Base-by-base conservation (phyloP, 2,797 vertebrate species). In the Huso huso region DNA sequence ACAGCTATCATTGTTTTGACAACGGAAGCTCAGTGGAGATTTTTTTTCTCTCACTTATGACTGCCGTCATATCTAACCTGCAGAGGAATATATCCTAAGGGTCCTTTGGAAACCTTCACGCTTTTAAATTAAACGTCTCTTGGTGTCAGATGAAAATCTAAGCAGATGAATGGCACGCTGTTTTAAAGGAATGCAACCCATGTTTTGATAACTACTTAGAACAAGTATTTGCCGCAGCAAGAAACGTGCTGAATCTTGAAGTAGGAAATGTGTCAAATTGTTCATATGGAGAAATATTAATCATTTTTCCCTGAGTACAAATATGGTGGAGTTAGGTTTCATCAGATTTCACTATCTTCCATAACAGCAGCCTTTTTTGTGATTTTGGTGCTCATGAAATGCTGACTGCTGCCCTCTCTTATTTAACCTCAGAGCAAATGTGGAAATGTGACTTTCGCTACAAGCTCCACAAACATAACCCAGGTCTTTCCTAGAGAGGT, bases 1-100 rank as follows among this genome's bases (percentile, higher is more conserved):
- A 83, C 75, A 80, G 81, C 75, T 71, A 78, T 84, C 78, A 76
- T 83, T 88, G 83, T 87, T 88, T 87, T 85, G 84, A 84, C 82
- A 87, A 81, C 77, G 78, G 78, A 84, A 77, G 65, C 72, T 73
- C 68, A 12, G 66, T 74, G 72, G 71, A 79, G 75, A 73, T 74
- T 74, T 74, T 75, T 48, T 69, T 71, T 64, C 13, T 73, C 74
- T 84, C 74, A 72, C 72, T 81, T 78, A 75, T 73, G 74, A 77
- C 73, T 77, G 79, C 76, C 74, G 68, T 68, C 69, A 63, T 61
- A 70, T 66, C 4, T n/a, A 71, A 50, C 59, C 69, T 73, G 71
- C 11, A 69, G 73, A 61, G 74, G 74, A 72, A 77, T 66, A 71
- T 52, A 23, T 70, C 68, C 67, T 60, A 37, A 64, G 65, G 70